Base-by-base conservation (phyloP, 2,797 vertebrate genomes). In the Sciurus vulgaris region DNA sequence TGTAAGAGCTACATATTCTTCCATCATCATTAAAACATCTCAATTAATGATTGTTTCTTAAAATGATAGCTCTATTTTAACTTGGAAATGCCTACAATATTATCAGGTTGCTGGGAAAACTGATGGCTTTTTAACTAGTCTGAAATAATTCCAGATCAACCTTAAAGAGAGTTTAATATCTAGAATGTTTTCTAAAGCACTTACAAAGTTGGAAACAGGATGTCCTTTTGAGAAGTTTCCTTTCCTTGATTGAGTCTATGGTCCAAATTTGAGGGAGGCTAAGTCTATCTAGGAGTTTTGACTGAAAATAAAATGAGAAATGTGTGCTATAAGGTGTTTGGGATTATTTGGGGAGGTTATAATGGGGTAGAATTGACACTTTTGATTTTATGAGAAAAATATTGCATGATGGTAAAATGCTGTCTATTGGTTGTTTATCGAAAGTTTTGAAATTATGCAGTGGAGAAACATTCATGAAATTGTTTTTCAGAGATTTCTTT, bases 271-370 rank as follows among this genome's bases (percentile, higher is more conserved):
- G 35, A 86, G 88, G n/a, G 73, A 72, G 33, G 85, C 28, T 73
- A 82, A 96, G 44, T 8, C 38, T 83, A 49, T 88, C 17, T 28
- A 89, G 30, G 44, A 38, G 63, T 82, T 90, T 95, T 51, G 47
- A 85, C 47, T 82, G 30, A n/a, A 89, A 85, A 96, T 69, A 73
- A 94, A 92, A 93, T 72, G 15, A 95, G 86, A n/a, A 56, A 41
- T 89, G 41, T 72, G 20, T 67, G 7, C 41, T 56, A n/a, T 77
- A 70, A 91, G 72, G 7, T 20, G 22, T 69, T 91, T 95, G 72
- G 33, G 24, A 9, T 35, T 51, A 67, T 72, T 56, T 28, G 8
- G 5, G 8, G 38, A 38, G 5, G 7, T 56, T 4, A 7, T 77
- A 69, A 76, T 33, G 26, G 18, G 22, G 15, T 69, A n/a, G 41